These are phyloP conservation scores for Alethe castanea DNA, from an alignment of 2,113 vertebrate genomes.

Conservation along the genomic window DNA sequence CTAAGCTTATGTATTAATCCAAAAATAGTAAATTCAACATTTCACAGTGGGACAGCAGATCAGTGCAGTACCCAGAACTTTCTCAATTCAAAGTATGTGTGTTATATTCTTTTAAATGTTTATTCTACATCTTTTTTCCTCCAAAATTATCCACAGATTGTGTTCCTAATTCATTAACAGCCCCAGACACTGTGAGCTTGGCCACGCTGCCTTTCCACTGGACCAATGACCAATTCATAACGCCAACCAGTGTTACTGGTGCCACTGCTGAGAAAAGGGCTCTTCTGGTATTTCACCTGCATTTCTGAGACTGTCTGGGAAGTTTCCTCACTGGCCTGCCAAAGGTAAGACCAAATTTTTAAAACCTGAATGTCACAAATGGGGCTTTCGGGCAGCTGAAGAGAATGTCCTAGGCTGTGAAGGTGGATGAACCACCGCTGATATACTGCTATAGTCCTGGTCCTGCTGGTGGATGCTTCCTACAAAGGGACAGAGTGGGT, in stretches of 20 bases:
- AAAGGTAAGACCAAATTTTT: not conserved
- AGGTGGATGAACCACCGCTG: not conserved
- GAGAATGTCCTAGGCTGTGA: not conserved
- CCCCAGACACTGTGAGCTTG: not conserved
- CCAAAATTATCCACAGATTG: not conserved
- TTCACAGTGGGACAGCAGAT: not conserved
- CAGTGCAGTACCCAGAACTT: not conserved
- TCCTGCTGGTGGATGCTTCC: not conserved
- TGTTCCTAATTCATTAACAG: not conserved
- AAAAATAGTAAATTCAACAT: not conserved
- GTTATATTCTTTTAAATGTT: not conserved
- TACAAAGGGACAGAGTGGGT: fast-evolving
- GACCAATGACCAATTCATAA: not conserved
- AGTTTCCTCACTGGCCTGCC: not conserved
- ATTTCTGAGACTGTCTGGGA: not conserved
- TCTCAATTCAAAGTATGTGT: not conserved
- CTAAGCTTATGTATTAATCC: not conserved
- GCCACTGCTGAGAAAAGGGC: fast-evolving
- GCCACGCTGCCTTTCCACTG: not conserved
- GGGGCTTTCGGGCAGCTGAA: not conserved
- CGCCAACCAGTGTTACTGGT: not conserved
- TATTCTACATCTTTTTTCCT: not conserved
- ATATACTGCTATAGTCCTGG: not conserved
- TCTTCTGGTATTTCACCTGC: not conserved
- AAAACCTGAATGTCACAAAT: not conserved